Conservation (phyloP, 2,888 invertebrate genomes). For the Tachystola acroxantha region DNA sequence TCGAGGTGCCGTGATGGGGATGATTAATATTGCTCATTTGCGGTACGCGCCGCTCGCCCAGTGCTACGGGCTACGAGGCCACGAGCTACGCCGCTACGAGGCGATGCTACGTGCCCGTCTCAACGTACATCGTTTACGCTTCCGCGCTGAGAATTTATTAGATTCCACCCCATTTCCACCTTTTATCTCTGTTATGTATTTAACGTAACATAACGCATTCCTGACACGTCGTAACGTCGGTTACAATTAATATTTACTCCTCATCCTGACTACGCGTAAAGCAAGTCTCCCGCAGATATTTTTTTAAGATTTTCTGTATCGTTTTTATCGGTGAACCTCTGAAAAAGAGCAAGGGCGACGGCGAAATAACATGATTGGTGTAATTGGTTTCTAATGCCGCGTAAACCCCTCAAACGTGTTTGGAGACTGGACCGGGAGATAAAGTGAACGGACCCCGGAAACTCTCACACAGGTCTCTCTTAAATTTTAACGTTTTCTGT, state of each 20-base stretch:
- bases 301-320: background rate
- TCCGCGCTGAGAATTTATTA: conserved; percentile 71
- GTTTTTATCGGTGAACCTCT: background rate
- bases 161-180: conserved; percentile 68
- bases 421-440: conserved; percentile 69
- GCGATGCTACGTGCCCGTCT: conserved; percentile 64
- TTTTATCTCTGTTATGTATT: conserved; percentile 69
- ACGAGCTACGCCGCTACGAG: conserved; percentile 35
- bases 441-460: conserved; percentile 52
- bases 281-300: background rate
- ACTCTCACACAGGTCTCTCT: conserved; percentile 36
- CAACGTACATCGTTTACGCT: conserved; percentile 71
- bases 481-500: conserved; percentile 12
- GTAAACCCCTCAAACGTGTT: conserved; percentile 78
- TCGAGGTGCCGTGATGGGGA: conserved; percentile 67
- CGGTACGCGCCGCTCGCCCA: conserved; percentile 46
- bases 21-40: conserved; percentile 77
- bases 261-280: background rate
- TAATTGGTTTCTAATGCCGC: conserved; percentile 79
- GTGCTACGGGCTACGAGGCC: conserved; percentile 6
- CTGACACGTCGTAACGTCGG: conserved; percentile 36
- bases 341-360: conserved; percentile 6
- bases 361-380: conserved; percentile 51
- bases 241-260: conserved; percentile 15
- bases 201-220: conserved; percentile 45